Conservation (phyloP, 2,888 invertebrate species). For the Melinaea menophilus region DNA sequence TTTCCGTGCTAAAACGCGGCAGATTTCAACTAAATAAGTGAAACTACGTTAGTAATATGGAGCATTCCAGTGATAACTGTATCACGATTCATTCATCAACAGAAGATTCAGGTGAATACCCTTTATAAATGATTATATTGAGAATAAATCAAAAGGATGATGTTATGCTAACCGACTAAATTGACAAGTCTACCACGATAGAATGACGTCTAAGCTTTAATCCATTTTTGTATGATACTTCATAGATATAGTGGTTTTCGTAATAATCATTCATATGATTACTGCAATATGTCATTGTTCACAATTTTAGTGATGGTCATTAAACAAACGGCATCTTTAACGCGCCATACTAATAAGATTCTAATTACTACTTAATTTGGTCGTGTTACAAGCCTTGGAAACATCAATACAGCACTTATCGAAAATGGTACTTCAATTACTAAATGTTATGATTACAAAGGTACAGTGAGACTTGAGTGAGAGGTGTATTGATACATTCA, state of each 20-base stretch:
- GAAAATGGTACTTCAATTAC: too few relatives aligned
- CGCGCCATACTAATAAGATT: slow-evolving; percentile 5
- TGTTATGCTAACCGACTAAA: slow-evolving; percentile 45
- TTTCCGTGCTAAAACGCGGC: slow-evolving; percentile 59
- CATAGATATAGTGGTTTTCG: slow-evolving; percentile 9
- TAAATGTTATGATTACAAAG: too few relatives aligned
- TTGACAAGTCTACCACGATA: slow-evolving; percentile 27
- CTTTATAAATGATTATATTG: slow-evolving; percentile 33
- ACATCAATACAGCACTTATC: too few relatives aligned
- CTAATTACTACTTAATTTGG: slow-evolving; percentile 34
- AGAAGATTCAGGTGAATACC: slow-evolving; percentile 47
- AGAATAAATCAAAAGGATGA: slow-evolving; percentile 34
- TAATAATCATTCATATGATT: background rate
- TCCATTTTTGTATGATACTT: slow-evolving; percentile 13
- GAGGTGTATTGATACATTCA: too few relatives aligned
- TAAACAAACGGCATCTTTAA: background rate
- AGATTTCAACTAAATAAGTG: slow-evolving; percentile 47
- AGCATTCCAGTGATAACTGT: slow-evolving; percentile 45
- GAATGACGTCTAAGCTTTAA: slow-evolving; percentile 20
- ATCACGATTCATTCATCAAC: slow-evolving; percentile 43
- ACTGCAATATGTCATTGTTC: background rate
- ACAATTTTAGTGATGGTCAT: background rate
- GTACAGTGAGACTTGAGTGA: too few relatives aligned
- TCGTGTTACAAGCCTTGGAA: slow-evolving; percentile 41
- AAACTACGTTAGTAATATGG: slow-evolving; percentile 47